These are phyloP conservation scores for Eurosta solidaginis DNA, from an alignment of 1,140 invertebrate genomes.

Conservation along the genomic window DNA sequence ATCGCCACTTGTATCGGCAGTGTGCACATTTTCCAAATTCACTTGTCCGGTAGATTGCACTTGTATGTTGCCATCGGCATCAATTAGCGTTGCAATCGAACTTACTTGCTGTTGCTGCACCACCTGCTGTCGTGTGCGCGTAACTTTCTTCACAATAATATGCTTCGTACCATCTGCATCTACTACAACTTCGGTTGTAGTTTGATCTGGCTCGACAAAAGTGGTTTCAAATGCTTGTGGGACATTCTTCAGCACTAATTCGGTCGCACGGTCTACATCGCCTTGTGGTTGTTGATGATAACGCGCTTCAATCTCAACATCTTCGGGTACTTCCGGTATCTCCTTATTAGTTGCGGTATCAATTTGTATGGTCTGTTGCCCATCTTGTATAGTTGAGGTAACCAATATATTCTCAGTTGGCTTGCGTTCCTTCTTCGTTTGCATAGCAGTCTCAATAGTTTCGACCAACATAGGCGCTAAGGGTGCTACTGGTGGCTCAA, in stretches of 20 bases:
- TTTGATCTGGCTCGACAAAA: conserved; percentile 76
- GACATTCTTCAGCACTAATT: conserved; percentile 59
- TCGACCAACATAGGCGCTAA: too few species aligned
- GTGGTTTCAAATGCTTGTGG: conserved; percentile 80
- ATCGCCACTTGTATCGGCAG: conserved; percentile 44
- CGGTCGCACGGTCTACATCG: conserved; percentile 53
- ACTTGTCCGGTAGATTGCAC: conserved; percentile 52
- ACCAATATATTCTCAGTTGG: conserved; percentile 73
- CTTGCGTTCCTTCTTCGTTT: conserved; percentile 51
- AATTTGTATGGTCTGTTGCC: conserved; percentile 78
- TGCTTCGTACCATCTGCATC: conserved; percentile 80
- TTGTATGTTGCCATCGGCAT: conserved; percentile 66
- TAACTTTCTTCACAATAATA: conserved; percentile 75
- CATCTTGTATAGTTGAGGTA: conserved; percentile 68
- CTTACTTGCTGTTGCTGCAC: conserved; percentile 60
- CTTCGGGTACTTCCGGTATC: conserved; percentile 63
- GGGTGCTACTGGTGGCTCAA: conserved; percentile 52
- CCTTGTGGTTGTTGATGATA: conserved; percentile 62
- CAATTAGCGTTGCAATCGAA: conserved; percentile 66
- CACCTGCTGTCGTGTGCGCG: conserved; percentile 61
- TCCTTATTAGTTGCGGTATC: conserved; percentile 67
- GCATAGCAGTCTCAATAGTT: conserved; percentile 49
- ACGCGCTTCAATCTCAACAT: conserved; percentile 74
- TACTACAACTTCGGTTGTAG: conserved; percentile 74
- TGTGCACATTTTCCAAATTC: conserved; percentile 51